Conservation (phyloP, 2,888 invertebrate genomes). For the Cabera pusaria region DNA sequence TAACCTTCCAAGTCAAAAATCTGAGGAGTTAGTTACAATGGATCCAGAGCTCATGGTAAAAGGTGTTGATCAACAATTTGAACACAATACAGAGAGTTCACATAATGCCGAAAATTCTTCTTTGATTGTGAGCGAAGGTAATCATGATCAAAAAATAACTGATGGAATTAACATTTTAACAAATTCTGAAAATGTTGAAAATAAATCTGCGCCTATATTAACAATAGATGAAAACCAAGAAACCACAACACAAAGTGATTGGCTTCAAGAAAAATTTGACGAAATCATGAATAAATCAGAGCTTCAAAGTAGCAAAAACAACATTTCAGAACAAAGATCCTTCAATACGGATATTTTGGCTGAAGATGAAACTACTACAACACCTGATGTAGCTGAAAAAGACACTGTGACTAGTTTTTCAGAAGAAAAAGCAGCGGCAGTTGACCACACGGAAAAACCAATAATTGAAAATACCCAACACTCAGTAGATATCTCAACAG, state of each 20-base stretch:
- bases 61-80: not conserved
- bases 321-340: slow-evolving; percentile 50
- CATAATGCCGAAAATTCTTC: slow-evolving; percentile 35
- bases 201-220: slow-evolving; percentile 11
- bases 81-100: slow-evolving; percentile 25
- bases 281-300: slow-evolving; percentile 25
- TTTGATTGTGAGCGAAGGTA: slow-evolving; percentile 36
- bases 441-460: not conserved
- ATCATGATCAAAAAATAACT: too few relatives aligned
- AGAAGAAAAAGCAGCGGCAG: not conserved
- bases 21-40: slow-evolving; percentile 9
- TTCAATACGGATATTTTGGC: slow-evolving; percentile 47
- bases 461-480: slow-evolving; percentile 7
- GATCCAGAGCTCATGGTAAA: slow-evolving; percentile 20
- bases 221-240: slow-evolving; percentile 26
- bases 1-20: slow-evolving; percentile 1
- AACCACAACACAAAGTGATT: slow-evolving; percentile 47
- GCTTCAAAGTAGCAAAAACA: slow-evolving; percentile 19
- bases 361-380: slow-evolving; percentile 44
- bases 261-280: slow-evolving; percentile 47
- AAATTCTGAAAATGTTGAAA: slow-evolving; percentile 39
- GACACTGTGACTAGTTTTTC: too few relatives aligned
- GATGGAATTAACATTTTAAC: too few relatives aligned
- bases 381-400: slow-evolving; percentile 2
- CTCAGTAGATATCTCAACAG: too few relatives aligned